Base-by-base conservation (phyloP, 2,113 vertebrate genomes). In the Ellobius talpinus region DNA sequence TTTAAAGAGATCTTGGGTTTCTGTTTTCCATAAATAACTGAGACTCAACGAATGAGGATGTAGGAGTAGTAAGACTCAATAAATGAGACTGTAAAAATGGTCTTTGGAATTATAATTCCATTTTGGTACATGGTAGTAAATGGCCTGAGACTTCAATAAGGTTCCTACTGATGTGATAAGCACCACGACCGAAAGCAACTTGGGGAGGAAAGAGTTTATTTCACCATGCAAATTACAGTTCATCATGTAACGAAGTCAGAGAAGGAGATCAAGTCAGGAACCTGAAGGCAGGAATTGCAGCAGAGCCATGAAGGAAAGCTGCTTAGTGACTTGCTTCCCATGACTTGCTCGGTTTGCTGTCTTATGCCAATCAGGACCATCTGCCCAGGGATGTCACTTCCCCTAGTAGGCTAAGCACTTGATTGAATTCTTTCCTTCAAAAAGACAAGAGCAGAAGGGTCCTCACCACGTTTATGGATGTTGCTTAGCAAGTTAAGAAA, bases 1-100 rank as follows among this genome's bases (percentile, higher is more conserved):
- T 91, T 63, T 87, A 63, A 94, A 94, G 73, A 68, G 26, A 45
- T 63, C 33, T 91, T 65, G 24, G 74, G 76, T 39, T 87, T 87
- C 47, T 89, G 24, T 55, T 29, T 61, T 55, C 21, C 23, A 24
- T 5, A 29, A 61, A 39, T 47, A 73, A 95, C 45, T n/a, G 31
- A 63, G 47, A 66, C 4, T 87, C n/a, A 65, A 10, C 31, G 52
- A 94, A 2, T 55, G 24, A 21, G 68, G 74, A 90, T 31, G 26
- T 26, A 63, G 42, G 63, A 66, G 21, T 52, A 52, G 50, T n/a
- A 36, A 70, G 47, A 66, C 4, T 87, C 33, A 65, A 13, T 36
- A 47, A 94, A 1, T 55, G 21, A 23, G 70, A 79, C 88, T 33
- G 23, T 24, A 65, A 50, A 58, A 52, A 17, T 31, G 16, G 39